These are phyloP conservation scores for Protomyctophum bolini DNA, from an alignment of 2,113 vertebrate species.

Conservation along the genomic window DNA sequence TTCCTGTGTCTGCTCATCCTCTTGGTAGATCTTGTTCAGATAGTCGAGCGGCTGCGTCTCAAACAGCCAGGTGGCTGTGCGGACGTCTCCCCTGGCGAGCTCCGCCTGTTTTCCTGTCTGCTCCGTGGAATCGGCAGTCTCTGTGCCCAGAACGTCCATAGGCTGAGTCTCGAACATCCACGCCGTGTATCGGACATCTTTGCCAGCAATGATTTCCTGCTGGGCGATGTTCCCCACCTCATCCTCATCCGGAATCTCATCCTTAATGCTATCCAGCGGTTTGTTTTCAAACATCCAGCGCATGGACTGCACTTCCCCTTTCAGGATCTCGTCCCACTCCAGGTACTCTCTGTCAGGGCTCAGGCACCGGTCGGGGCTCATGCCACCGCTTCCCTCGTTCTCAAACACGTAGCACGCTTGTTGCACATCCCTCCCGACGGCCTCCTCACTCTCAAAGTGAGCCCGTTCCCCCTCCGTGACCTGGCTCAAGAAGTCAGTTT, in stretches of 20 bases:
- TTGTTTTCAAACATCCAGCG: constrained; percentile 89
- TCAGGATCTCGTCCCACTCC: constrained; percentile 87
- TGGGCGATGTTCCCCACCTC: constrained; percentile 73
- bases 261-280: constrained; percentile 83
- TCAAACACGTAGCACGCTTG: constrained; percentile 84
- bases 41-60: constrained; percentile 84
- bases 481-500: constrained; percentile 82
- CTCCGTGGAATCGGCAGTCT: constrained; percentile 51
- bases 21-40: constrained; percentile 82
- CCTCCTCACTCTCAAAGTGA: constrained; percentile 63
- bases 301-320: constrained; percentile 86
- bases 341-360: constrained; percentile 82
- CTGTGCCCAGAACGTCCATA: constrained; percentile 74
- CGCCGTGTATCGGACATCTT: constrained; percentile 83
- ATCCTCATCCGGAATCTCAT: constrained; percentile 76
- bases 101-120: constrained; percentile 72
- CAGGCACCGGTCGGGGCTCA: constrained; percentile 71
- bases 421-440: constrained; percentile 76
- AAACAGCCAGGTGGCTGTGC: constrained; percentile 82
- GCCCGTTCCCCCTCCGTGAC: constrained; percentile 75
- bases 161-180: constrained; percentile 92
- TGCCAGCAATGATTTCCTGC: constrained; percentile 85
- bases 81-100: constrained; percentile 81
- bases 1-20: constrained; percentile 69
- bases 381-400: constrained; percentile 66